These are phyloP conservation scores for Grammatotria lemairii DNA, from an alignment of 2,113 vertebrate genomes.

Conservation along the genomic window DNA sequence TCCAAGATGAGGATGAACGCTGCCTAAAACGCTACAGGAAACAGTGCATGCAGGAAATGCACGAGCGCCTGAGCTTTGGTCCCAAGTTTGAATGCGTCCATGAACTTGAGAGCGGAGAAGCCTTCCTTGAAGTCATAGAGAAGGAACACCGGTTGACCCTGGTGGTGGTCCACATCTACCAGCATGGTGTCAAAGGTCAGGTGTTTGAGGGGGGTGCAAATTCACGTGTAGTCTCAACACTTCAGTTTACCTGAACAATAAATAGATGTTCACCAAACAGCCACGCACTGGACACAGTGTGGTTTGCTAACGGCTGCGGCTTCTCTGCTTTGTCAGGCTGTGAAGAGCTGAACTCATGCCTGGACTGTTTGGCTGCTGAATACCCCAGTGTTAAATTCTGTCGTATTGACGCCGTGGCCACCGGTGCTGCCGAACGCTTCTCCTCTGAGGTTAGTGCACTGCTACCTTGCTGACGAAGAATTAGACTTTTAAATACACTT, in stretches of 20 bases:
- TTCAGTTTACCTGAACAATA: not conserved
- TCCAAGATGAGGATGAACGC: constrained; percentile 82
- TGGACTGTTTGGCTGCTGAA: constrained; percentile 80
- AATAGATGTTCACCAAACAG: not conserved
- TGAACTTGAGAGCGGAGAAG: constrained; percentile 82
- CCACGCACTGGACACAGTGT: not conserved
- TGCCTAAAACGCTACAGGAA: constrained; percentile 84
- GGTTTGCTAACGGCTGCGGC: not conserved
- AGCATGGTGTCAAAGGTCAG: constrained; percentile 73
- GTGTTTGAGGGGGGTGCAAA: not conserved
- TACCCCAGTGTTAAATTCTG: constrained; percentile 86
- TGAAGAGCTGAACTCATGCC: constrained; percentile 78
- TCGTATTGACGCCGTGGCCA: constrained; percentile 82
- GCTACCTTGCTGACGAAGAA: not conserved
- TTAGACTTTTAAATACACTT: not conserved
- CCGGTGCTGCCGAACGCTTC: constrained; percentile 85
- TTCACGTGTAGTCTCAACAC: not conserved
- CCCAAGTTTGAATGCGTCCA: constrained; percentile 78
- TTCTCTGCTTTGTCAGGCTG: constrained; percentile 61
- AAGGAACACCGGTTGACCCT: constrained; percentile 81
- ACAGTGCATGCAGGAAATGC: constrained; percentile 94
- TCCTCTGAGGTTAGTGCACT: constrained; percentile 67
- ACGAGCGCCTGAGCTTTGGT: constrained; percentile 86
- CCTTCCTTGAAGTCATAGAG: constrained; percentile 87
- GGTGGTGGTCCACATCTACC: constrained; percentile 85